Conservation (phyloP, 2,113 vertebrate genomes). For the Nicator chloris region DNA sequence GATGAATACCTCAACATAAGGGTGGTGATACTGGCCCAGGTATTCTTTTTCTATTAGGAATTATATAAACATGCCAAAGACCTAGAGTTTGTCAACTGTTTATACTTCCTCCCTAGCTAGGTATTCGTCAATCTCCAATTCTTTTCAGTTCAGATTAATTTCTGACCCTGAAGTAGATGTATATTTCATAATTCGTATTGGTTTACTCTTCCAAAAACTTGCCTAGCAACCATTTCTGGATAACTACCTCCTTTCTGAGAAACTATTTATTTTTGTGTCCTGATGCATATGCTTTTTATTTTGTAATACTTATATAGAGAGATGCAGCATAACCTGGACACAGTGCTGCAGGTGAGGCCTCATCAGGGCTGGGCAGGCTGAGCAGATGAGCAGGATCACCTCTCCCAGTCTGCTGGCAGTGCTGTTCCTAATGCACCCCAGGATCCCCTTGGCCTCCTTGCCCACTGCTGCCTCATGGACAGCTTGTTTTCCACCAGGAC, state of each 20-base stretch:
- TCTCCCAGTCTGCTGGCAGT: neutral
- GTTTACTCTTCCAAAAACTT: neutral
- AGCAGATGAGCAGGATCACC: neutral
- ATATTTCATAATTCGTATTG: neutral
- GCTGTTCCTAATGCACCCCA: neutral
- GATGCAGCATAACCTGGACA: neutral
- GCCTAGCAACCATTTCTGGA: neutral
- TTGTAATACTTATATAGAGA: neutral
- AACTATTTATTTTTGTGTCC: neutral
- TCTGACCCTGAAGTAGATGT: neutral
- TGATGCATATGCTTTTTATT: neutral
- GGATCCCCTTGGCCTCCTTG: neutral
- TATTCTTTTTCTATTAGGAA: neutral
- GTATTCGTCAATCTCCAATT: neutral
- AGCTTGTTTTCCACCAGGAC: neutral
- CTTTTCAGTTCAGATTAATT: neutral
- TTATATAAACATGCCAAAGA: neutral
- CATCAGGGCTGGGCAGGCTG: neutral
- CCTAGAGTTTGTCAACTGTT: neutral
- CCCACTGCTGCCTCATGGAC: neutral
- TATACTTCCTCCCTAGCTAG: neutral
- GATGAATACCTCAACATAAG: neutral
- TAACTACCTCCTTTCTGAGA: neutral
- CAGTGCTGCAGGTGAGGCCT: neutral
- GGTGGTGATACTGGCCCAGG: neutral